Evolutionary conservation across 92 coral and sea anemone species (phyloP).

Genomic region (Epizoanthus ramosus): DNA sequence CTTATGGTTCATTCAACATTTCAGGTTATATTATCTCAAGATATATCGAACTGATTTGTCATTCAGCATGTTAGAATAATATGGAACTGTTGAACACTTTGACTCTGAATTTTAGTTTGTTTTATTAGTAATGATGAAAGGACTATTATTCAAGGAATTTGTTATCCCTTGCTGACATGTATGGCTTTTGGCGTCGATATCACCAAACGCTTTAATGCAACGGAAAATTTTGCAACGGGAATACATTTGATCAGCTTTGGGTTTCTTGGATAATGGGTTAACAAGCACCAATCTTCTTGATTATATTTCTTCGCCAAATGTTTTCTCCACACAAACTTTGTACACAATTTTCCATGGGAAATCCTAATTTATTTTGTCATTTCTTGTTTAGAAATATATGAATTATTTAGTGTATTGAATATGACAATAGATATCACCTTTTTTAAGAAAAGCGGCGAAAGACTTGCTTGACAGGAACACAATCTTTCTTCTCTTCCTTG

Average conservation of each 20-base stretch:
- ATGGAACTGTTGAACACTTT: too few relatives aligned
- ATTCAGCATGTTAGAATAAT: too few relatives aligned
- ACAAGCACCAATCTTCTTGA: background rate
- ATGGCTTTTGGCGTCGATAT: background rate
- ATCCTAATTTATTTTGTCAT: too few relatives aligned
- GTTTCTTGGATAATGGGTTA: conserved; percentile 17
- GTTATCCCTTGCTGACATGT: too few relatives aligned
- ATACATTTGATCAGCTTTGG: background rate
- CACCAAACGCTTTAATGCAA: background rate
- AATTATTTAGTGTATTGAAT: background rate
- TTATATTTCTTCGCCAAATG: background rate
- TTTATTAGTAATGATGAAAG: too few relatives aligned
- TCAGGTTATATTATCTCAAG: conserved; percentile 5
- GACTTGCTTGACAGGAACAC: background rate
- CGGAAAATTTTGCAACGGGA: background rate
- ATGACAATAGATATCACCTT: background rate
- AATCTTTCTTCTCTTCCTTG: too few relatives aligned
- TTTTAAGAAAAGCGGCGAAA: conserved; percentile 4
- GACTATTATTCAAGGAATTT: too few relatives aligned
- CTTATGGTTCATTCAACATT: background rate
- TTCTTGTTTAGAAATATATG: background rate
- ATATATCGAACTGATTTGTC: background rate
- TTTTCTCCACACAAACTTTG: too few relatives aligned
- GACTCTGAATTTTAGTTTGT: too few relatives aligned
- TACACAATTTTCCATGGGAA: too few relatives aligned